Conservation (phyloP, 1,140 invertebrate genomes). For the Epicauta chinensis region DNA sequence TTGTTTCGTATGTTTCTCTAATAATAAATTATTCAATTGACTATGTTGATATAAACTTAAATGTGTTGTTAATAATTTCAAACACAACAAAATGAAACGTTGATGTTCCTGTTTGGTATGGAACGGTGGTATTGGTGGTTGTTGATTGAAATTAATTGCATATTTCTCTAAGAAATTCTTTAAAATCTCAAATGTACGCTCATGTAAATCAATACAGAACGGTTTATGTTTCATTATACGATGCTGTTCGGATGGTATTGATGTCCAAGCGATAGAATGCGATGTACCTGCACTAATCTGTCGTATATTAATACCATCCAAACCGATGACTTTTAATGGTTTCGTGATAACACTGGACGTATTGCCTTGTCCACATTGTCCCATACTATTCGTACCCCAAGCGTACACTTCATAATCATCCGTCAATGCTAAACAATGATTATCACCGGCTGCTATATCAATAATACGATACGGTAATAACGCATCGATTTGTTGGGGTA, state of each 20-base stretch:
- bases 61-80: conserved; percentile 55
- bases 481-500: conserved; percentile 46
- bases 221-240: conserved; percentile 53
- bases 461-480: conserved; percentile 39
- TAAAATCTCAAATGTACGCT: conserved; percentile 54
- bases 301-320: conserved; percentile 53
- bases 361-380: conserved; percentile 65
- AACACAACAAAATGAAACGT: conserved; percentile 53
- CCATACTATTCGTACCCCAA: conserved; percentile 67
- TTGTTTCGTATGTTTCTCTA: conserved; percentile 50
- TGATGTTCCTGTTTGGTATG: conserved; percentile 49
- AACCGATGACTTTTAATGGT: conserved; percentile 55
- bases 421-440: conserved; percentile 55
- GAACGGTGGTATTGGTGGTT: conserved; percentile 47
- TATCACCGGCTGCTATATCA: conserved; percentile 51
- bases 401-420: conserved; percentile 50
- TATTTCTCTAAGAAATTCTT: conserved; percentile 55
- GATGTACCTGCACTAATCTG: conserved; percentile 62
- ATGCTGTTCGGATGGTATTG: conserved; percentile 48
- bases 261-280: conserved; percentile 65
- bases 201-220: conserved; percentile 59
- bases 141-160: conserved; percentile 47
- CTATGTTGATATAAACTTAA: conserved; percentile 51
- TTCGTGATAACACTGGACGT: conserved; percentile 55
- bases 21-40: conserved; percentile 44